Evolutionary conservation across 53 echinoderm and acorn worm species (phyloP), one percentile per base, ranked within the genome.

Genomic region (Apostichopus leukothele): DNA sequence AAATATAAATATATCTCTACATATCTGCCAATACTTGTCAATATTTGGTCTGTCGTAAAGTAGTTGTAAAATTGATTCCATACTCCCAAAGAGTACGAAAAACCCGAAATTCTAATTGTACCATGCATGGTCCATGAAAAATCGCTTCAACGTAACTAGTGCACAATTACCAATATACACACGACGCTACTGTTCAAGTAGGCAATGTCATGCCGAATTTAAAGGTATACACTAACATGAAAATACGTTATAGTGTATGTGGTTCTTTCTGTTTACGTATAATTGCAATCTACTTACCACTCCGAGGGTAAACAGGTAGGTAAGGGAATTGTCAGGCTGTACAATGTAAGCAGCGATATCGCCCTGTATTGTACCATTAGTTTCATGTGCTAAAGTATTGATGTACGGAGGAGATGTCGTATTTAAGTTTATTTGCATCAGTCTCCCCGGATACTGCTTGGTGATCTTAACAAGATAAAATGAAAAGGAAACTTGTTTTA

Each of bases 371-470:
- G 88, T 73, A n/a, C 75, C 96, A 4, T 94, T 89, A 67, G 92
- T 12, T 23, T 90, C 89, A 11, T 26, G 63, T 55, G 84, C 61
- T 53, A 25, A 78, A 23, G 54, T 81, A 18, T n/a, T 10, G 51
- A 81, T 81, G 22, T 54, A 87, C 68, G 96, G 96, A 7, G 96
- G 90, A 25, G 85, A 87, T 61, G 92, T 92, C 9, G 92, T 89
- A 12, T 93, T 96, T 74, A 91, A 87, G 67, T 93, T 84, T 55
- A 94, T 89, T 79, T 92, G 90, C 90, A 96, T 87, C 9, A 79
- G 66, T 93, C 94, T 92, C 74, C 93, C 94, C 8, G 96, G 96
- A 78, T 89, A 96, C 83, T 86, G 86, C 52, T 92, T 89, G 53
- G 25, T 89, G 25, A 96, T 26, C 96, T 96, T 22, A 53, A 23